Evolutionary conservation across 2,888 invertebrate species (phyloP), one percentile per base, ranked within the genome.

Genomic region (Penaeus monodon): DNA sequence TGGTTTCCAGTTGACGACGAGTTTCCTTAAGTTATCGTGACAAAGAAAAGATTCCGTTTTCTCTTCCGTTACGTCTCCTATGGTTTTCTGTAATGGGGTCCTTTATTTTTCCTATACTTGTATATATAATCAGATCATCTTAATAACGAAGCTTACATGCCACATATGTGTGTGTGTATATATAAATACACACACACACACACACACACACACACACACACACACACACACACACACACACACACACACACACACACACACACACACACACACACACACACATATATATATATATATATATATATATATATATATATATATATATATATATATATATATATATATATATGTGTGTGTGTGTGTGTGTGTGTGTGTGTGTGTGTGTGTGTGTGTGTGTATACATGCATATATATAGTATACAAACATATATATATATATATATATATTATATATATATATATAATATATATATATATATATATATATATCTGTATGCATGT

Each of bases 321-420:
- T n/a, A 77, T 14, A 49, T n/a, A 77, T 6, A 77, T n/a, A 77
- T n/a, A 38, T 49, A 77, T 49, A 77, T 38, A 77, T 10, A 77
- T 10, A 77, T 38, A 77, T 10, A 77, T 77, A 77, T 77, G 44
- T 77, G 44, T 77, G 3, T 77, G 44, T 77, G 44, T 77, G 44
- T 77, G 44, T 44, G 6, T 44, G 44, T 77, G 44, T 77, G 44
- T 77, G 44, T 44, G 44, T 77, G 27, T 77, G 44, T 77, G 44
- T 77, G 44, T 77, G 44, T 77, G 44, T 77, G 44, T 77, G 44
- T 68, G 24, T 68, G 24, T 68, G 24, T 22, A 68, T 68, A 68
- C 24, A 68, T 68, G 2, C 24, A 68, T 68, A 68, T 68, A 29
- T 68, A 68, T 68, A n/a, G n/a, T n/a, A n/a, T n/a, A n/a, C n/a